Percentiles rank a stretch among this genome's conserved stretches.
Conservation (phyloP, 2,888 invertebrate species). For the Macrophya annulata region DNA sequence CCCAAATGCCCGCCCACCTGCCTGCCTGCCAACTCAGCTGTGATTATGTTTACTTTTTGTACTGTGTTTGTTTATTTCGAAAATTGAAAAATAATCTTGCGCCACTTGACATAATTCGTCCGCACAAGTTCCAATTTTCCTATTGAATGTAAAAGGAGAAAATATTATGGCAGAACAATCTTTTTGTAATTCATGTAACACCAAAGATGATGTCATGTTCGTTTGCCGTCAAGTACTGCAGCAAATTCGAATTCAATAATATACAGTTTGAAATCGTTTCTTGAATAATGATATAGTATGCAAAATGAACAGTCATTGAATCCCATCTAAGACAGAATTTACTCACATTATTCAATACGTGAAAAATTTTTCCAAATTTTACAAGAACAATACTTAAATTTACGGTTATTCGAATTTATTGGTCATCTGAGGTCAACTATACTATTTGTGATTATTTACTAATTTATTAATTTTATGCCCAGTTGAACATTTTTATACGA, state of each 20-base stretch:
- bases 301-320: not conserved
- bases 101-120: slow-evolving; percentile 61
- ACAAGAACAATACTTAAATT: not conserved
- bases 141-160: slow-evolving; percentile 66
- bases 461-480: slow-evolving; percentile 33
- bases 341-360: no score
- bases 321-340: not conserved
- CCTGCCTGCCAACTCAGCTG: slow-evolving; percentile 77
- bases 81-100: slow-evolving; percentile 64
- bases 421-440: slow-evolving; percentile 40
- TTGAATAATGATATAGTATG: not conserved
- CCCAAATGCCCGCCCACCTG: slow-evolving; percentile 67
- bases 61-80: slow-evolving; percentile 69
- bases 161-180: slow-evolving; percentile 10
- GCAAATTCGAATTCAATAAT: slow-evolving; percentile 23
- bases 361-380: not conserved
- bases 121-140: slow-evolving; percentile 58
- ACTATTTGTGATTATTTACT: slow-evolving; percentile 46
- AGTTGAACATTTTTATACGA: slow-evolving; percentile 19
- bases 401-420: slow-evolving; percentile 18
- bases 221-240: not conserved
- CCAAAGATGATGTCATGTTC: not conserved
- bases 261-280: not conserved
- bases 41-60: slow-evolving; percentile 78
- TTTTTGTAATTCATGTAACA: not conserved